These are phyloP conservation scores for Heteromormyrus szaboi DNA, from an alignment of 2,797 vertebrate species.

Conservation along the genomic window DNA sequence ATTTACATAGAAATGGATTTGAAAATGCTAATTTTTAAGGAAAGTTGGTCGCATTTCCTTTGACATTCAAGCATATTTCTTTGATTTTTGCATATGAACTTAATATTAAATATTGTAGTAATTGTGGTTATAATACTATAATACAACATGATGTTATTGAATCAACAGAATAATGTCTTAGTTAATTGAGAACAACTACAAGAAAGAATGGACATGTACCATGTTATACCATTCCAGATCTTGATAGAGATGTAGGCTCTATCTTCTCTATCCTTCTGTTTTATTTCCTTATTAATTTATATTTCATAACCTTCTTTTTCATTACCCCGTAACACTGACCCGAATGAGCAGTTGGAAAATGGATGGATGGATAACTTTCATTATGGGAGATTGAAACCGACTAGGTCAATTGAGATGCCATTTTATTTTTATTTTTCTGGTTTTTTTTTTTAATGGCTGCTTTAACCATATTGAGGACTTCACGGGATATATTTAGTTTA, in stretches of 20 bases:
- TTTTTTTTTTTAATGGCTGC: slow-evolving; percentile 21
- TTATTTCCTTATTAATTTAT: slow-evolving; percentile 17
- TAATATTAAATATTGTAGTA: neutral
- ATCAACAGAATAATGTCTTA: neutral
- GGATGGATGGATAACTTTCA: slow-evolving; percentile 18
- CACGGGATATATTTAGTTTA: neutral
- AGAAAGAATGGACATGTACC: neutral
- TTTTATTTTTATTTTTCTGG: neutral
- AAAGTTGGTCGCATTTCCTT: neutral
- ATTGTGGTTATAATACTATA: neutral
- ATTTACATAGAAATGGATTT: slow-evolving; percentile 22
- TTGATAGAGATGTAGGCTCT: neutral
- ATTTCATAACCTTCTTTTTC: slow-evolving; percentile 5
- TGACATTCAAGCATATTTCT: neutral
- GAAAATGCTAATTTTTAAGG: neutral
- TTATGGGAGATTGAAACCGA: slow-evolving; percentile 3
- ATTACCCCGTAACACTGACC: neutral
- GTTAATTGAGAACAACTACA: neutral
- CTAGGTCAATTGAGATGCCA: slow-evolving; percentile 19
- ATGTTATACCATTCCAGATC: neutral
- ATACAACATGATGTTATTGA: neutral
- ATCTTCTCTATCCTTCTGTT: neutral
- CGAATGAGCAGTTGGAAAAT: neutral
- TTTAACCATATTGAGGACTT: slow-evolving; percentile 32
- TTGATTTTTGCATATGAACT: neutral